Base-by-base conservation (phyloP, 2,797 vertebrate species). In the Etheostoma nigrum region DNA sequence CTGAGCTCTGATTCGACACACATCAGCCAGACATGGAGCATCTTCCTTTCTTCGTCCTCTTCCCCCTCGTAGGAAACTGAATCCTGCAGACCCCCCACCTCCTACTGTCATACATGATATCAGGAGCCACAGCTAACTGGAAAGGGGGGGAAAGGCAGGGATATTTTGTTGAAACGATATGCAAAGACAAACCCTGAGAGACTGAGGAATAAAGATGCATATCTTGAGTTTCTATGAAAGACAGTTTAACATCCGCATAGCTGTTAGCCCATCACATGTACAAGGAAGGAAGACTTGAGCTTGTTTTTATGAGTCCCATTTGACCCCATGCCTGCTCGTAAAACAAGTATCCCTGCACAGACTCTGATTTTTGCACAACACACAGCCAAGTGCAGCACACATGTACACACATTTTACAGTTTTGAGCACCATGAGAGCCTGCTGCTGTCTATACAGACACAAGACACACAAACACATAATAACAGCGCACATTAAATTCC, bases 201-300 rank as follows among this genome's bases (percentile, higher is more conserved):
- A 76, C 0, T 1, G 64, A 66, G 55, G 52, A 78, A 77, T 52
- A 67, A 64, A 85, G 81, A 88, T 72, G 61, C 69, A 65, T 68
- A 79, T 86, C 79, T 79, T 36, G 14, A 71, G 67, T 78, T 68
- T 80, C 63, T 67, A 1, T 62, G 66, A 59, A 25, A 84, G 84
- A 91, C 88, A 82, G 83, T 88, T 92, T 86, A 86, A 88, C 76
- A 75, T 76, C 79, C 63, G 21, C 65, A 67, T 88, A 89, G 88
- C 84, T 91, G 91, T 93, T 90, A 87, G 86, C 58, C 86, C 89
- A 91, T 92, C 89, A 89, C 86, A 89, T 82, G 79, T 59, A 88
- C 85, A 91, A 80, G 84, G 86, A 91, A 89, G 82, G 78, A 91
- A 87, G 82, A 78, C 79, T 78, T 11, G 8, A 58, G 83, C 74